phyloP scores from a whole-genome alignment of 1,140 invertebrate genomes.

The Alviniconcha marisindica region DNA sequence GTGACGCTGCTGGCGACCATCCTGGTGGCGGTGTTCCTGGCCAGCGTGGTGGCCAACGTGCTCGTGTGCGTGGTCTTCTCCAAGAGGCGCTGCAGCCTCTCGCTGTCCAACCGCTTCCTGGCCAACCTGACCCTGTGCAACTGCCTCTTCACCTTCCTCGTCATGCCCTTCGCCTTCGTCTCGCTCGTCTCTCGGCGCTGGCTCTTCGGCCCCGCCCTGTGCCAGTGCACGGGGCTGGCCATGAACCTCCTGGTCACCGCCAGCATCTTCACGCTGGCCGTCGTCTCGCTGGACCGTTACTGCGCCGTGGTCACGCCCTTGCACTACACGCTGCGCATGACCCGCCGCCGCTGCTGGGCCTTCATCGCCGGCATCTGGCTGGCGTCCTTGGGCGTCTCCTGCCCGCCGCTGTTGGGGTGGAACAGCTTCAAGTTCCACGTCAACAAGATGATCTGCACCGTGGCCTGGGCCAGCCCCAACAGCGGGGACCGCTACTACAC shows the following conservation, averaged over 20 bases:
- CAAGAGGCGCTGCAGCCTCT: slow-evolving; percentile 78
- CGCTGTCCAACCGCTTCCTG: slow-evolving; percentile 84
- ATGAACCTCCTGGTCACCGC: slow-evolving; percentile 79
- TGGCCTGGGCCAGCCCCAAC: slow-evolving; percentile 60
- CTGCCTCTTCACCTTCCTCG: slow-evolving; percentile 80
- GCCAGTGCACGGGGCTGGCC: slow-evolving; percentile 77
- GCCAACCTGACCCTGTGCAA: slow-evolving; percentile 84
- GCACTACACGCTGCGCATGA: slow-evolving; percentile 81
- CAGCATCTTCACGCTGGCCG: slow-evolving; percentile 84
- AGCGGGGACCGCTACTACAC: slow-evolving; percentile 64
- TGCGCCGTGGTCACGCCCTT: slow-evolving; percentile 81
- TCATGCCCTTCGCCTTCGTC: slow-evolving; percentile 80
- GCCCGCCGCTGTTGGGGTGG: slow-evolving; percentile 70
- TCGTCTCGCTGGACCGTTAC: slow-evolving; percentile 91
- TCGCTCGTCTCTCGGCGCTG: slow-evolving; percentile 71
- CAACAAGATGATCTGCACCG: slow-evolving; percentile 69
- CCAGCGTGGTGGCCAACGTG: slow-evolving; percentile 78
- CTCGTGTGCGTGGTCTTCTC: slow-evolving; percentile 81
- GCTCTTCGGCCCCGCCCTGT: slow-evolving; percentile 73
- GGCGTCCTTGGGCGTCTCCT: slow-evolving; percentile 65
- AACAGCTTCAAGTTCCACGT: slow-evolving; percentile 68
- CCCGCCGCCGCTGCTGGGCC: slow-evolving; percentile 83
- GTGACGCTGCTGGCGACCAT: slow-evolving; percentile 48
- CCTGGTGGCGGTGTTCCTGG: slow-evolving; percentile 63
- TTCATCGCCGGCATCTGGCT: slow-evolving; percentile 84